These are phyloP conservation scores for Leucoraja ocellata DNA, from an alignment of 2,797 vertebrate species.

Conservation along the genomic window DNA sequence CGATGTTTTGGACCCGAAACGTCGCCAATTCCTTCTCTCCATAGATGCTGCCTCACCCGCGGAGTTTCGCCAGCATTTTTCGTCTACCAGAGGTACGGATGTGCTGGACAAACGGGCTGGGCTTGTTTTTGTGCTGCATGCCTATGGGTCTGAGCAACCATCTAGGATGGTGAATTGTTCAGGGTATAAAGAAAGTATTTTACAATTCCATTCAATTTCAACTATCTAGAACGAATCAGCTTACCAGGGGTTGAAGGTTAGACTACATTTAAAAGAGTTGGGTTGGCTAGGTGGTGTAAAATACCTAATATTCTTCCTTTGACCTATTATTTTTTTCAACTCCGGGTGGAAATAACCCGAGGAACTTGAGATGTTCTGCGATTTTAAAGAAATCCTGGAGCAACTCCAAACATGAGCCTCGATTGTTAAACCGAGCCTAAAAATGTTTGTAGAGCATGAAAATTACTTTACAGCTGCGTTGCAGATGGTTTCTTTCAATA, in stretches of 20 bases:
- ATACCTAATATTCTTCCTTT: not conserved
- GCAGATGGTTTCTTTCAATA: not conserved
- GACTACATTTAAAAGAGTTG: not conserved
- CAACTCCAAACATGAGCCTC: not conserved
- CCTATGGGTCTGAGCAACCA: no score
- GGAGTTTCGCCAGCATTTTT: no score
- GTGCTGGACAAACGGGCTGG: no score
- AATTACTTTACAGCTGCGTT: conserved; percentile 17
- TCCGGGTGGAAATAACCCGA: not conserved
- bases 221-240: no score
- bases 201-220: no score
- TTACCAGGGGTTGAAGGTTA: not conserved
- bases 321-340: not conserved
- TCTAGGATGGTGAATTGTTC: no score
- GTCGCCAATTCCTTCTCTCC: no score
- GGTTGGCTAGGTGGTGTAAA: not conserved
- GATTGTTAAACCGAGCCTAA: not conserved
- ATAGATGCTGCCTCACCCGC: no score
- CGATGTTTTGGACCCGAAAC: no score
- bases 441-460: not conserved
- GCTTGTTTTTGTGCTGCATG: no score
- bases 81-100: no score
- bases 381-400: not conserved
- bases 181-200: no score
- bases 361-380: not conserved